Evolutionary conservation across 2,888 invertebrate species (phyloP), one percentile per base, ranked within the genome.

Genomic region (Patella caerulea): DNA sequence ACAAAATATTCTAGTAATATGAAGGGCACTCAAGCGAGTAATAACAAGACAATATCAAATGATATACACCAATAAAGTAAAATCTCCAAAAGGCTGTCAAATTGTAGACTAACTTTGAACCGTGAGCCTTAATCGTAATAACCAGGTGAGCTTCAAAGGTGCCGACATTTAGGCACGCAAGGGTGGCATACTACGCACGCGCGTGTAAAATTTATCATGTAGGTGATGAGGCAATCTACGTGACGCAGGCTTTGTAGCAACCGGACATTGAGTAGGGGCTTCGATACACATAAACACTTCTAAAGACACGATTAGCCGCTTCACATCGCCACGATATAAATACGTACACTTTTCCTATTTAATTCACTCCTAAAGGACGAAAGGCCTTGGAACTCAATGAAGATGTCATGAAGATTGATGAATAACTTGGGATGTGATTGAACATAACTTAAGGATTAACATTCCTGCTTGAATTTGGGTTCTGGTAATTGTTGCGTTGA

Each of bases 91-190:
- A 65, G 24, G 12, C 65, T 65, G 65, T 65, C 65, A 65, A 65
- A 65, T 65, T 65, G 65, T 24, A 65, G 65, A 65, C 65, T 65
- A 65, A 65, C 65, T 65, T 65, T 65, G 65, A 65, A 65, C 65
- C 24, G 24, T 19, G 24, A 3, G 14, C 24, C 65, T 65, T 24
- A 65, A 65, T 65, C 65, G 65, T 65, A 65, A 65, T 65, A 65
- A 24, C 19, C 65, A 24, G 19, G 11, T 12, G 19, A 24, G 14
- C 65, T 12, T 65, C 65, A 65, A 65, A 65, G 65, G 24, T 24
- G 24, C 12, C 65, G 19, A 24, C 65, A 65, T 65, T 65, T 19
- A 19, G 65, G 24, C 65, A 65, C 65, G 65, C 65, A 65, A 65
- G 65, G 65, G 65, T 65, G 65, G 65, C 65, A 65, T 65, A 65